Base-by-base conservation (phyloP, 2,113 vertebrate species). In the Chionomys nivalis region DNA sequence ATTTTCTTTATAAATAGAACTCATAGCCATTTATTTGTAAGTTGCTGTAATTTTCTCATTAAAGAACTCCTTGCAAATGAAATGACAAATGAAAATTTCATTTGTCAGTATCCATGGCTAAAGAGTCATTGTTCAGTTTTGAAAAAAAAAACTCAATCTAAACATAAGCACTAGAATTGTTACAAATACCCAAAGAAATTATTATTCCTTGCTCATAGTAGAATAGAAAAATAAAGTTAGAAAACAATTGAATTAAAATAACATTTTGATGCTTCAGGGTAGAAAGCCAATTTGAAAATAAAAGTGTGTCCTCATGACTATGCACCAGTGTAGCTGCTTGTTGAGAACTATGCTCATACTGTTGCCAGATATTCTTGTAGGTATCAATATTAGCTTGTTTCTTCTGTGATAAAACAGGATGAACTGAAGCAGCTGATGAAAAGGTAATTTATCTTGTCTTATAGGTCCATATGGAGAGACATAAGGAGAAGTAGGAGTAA, bases 1-100 rank as follows among this genome's bases (percentile, higher is more conserved):
- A 95, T 94, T 97, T 97, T 95, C 92, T 91, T 89, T 58, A 94
- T 90, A 95, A 93, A 92, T 88, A 95, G 8, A 82, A 88, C 87
- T 97, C 44, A 77, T 93, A 96, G 28, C 12, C 90, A 90, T 63
- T 94, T 93, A 87, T 81, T 95, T 95, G 61, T 73, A 90, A 89
- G 52, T 95, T 81, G 1, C 1, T 90, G 68, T 92, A 91, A 93
- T 96, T 96, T 93, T 89, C 36, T 14, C 82, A 26, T 70, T 92
- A 90, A 90, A 94, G 90, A 68, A 90, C 19, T 87, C 0, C 9
- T 63, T 91, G 75, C 10, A 58, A 55, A 87, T 85, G 63, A 87
- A 91, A 68, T 72, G 7, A 72, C 7, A 55, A 52, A 89, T 79
- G 73, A 89, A 91, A 63, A 72, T 68, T 39, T 14, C 31, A 87